phyloP scores from a whole-genome alignment of 1,140 invertebrate genomes.

The Melanaphis sacchari region DNA sequence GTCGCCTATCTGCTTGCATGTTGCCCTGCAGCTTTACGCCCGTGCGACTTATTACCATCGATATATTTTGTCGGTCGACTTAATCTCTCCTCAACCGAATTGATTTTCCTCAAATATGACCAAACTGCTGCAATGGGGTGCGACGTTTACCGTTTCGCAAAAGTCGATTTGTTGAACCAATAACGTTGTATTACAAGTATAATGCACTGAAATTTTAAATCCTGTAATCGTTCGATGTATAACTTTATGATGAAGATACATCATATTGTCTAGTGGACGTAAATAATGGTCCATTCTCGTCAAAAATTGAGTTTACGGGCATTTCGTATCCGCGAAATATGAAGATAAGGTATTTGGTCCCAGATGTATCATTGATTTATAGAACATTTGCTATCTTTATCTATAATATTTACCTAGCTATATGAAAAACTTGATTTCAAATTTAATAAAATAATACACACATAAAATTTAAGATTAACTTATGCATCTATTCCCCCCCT shows the following conservation, averaged over 20 bases:
- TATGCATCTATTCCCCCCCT: background rate
- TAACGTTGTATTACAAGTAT: background rate
- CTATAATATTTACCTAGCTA: background rate
- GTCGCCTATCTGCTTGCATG: background rate
- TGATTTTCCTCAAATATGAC: background rate
- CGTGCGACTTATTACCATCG: background rate
- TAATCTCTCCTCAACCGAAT: background rate
- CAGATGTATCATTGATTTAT: too few relatives aligned
- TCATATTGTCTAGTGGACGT: too few relatives aligned
- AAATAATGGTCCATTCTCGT: too few relatives aligned
- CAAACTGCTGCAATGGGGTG: background rate
- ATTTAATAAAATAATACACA: background rate
- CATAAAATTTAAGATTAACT: background rate
- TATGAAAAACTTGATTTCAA: background rate
- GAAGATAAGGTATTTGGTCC: background rate
- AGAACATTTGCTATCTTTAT: background rate
- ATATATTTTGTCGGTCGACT: background rate
- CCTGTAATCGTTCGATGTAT: background rate
- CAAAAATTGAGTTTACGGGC: too few relatives aligned
- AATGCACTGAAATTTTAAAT: background rate
- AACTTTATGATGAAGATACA: background rate
- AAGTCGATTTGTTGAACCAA: background rate
- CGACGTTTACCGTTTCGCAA: too few relatives aligned
- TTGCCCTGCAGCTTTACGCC: too few relatives aligned
- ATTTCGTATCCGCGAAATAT: background rate